These are phyloP conservation scores for Ophthalmolycus amberensis DNA, from an alignment of 2,113 vertebrate species.

Conservation along the genomic window DNA sequence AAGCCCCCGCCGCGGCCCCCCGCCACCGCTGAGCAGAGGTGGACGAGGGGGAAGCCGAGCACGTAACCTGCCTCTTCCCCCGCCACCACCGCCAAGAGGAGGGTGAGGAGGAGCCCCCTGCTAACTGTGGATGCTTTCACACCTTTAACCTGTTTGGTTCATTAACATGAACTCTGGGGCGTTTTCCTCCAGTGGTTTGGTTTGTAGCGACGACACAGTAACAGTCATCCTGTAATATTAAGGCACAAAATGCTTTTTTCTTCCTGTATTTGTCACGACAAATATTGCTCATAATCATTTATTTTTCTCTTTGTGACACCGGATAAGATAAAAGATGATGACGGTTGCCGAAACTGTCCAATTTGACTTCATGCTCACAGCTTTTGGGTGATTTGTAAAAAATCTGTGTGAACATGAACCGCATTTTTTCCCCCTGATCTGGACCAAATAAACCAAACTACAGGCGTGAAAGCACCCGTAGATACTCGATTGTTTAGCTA, in stretches of 20 bases:
- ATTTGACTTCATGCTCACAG: not conserved
- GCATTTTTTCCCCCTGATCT: not conserved
- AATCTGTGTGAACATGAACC: not conserved
- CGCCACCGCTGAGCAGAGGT: constrained; percentile 86
- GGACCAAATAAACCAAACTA: not conserved
- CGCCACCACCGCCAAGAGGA: constrained; percentile 95
- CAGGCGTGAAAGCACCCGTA: not conserved
- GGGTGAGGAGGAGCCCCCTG: constrained; percentile 82
- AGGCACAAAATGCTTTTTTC: no score
- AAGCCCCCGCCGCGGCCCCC: constrained; percentile 95
- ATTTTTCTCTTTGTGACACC: not conserved
- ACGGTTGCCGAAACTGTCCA: no score
- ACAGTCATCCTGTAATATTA: no score
- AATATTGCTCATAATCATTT: not conserved
- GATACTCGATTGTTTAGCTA: not conserved
- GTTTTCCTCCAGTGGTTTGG: no score
- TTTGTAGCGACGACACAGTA: no score
- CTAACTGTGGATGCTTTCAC: not conserved
- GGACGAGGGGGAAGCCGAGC: constrained; percentile 93
- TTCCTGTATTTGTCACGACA: not conserved
- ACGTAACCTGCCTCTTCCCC: constrained; percentile 94
- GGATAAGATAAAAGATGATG: no score
- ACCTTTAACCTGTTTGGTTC: not conserved
- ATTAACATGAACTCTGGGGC: not conserved
- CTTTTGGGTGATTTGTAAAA: not conserved